Evolutionary conservation across 2,888 invertebrate species (phyloP), one percentile per base, ranked within the genome.

Genomic region (Dromius quadrimaculatus): DNA sequence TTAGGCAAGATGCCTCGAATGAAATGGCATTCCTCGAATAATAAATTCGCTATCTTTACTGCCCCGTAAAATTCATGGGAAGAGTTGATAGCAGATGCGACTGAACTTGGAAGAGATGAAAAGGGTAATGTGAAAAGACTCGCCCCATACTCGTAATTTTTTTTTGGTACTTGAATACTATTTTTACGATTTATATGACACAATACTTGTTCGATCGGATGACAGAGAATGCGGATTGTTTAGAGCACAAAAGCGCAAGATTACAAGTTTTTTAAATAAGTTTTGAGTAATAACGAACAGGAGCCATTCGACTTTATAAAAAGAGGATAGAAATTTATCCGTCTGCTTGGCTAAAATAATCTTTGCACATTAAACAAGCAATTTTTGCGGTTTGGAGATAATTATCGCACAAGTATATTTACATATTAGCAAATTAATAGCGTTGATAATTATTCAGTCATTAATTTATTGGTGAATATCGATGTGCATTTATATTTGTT

Each of bases 361-460:
- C 59, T 43, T 45, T 68, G 28, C 41, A 59, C 59, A 68, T 68
- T 68, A 59, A 45, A 45, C 43, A n/a, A 19, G 32, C 22, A 19
- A 43, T 57, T 68, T 68, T 68, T 68, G 23, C 20, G 32, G 59
- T 32, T 28, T 36, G 54, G 47, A 50, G 9, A 59, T 45, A 68
- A 68, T 68, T 68, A 68, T 11, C 59, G 59, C 43, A 13, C 20
- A 23, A n/a, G 66, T 11, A 23, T 68, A 68, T 68, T 68, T 68
- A 43, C 59, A 59, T 59, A 68, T 68, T 68, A 43, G 59, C 43
- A 59, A 43, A 59, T 59, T 43, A 68, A 59, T 59, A 59, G 45
- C 43, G 57, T 20, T 43, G 68, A 68, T 68, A 59, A 68, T 68
- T 68, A 68, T 68, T 68, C 68, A 43, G 34, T 59, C 68, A 59